Evolutionary conservation across 2,888 invertebrate genomes (phyloP).

Genomic region (Aphrophora alni): DNA sequence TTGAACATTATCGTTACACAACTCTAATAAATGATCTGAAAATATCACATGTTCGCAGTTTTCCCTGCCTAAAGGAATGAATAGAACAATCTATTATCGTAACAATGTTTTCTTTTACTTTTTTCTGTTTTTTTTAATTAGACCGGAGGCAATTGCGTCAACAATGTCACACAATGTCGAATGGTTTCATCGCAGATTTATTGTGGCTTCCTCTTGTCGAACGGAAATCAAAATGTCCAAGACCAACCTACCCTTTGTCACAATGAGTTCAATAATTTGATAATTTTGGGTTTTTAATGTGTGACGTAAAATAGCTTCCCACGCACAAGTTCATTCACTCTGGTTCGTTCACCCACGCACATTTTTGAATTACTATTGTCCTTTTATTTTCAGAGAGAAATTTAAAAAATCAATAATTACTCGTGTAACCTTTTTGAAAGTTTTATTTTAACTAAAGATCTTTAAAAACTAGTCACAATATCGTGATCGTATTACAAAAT

Average conservation of each 20-base stretch:
- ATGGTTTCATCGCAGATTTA: neutral
- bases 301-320: neutral
- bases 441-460: no score
- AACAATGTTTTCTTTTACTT: neutral
- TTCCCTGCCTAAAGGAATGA: neutral
- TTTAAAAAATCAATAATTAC: no score
- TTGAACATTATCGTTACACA: no score
- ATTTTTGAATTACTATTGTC: no score
- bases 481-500: no score
- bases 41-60: neutral
- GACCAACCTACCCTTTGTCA: neutral
- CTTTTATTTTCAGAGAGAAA: no score
- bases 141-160: neutral
- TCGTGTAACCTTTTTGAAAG: no score
- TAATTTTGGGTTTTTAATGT: neutral
- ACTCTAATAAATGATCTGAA: no score
- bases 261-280: neutral
- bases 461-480: no score
- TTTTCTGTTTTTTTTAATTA: neutral
- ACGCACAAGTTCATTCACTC: neutral
- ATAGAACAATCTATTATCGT: neutral
- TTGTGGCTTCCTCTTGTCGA: neutral
- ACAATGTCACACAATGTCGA: neutral
- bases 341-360: no score
- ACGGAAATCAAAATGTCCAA: slow-evolving; percentile 5